Conservation (phyloP, 2,888 invertebrate genomes). For the Malthinus flaveolus region DNA sequence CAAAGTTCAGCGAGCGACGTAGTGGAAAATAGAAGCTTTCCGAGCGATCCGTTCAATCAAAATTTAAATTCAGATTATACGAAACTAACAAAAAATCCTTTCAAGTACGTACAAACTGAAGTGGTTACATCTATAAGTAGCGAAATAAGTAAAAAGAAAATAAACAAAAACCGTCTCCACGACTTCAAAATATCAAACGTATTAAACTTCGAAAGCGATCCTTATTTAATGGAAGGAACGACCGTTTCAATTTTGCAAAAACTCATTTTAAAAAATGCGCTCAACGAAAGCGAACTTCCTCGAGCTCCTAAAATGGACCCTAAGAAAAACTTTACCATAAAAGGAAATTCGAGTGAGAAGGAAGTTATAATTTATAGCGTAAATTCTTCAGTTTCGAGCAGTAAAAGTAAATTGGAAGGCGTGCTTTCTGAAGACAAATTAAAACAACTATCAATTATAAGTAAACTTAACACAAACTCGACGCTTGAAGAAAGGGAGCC, state of each 20-base stretch:
- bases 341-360: conserved; percentile 8
- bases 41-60: conserved; percentile 31
- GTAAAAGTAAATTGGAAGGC: conserved; percentile 29
- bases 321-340: conserved; percentile 15
- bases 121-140: conserved; percentile 37
- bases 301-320: conserved; percentile 20
- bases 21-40: conserved; percentile 47
- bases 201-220: conserved; percentile 47
- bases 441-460: conserved; percentile 61
- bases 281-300: conserved; percentile 9
- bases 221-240: conserved; percentile 3
- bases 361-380: conserved; percentile 33
- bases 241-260: background rate
- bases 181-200: conserved; percentile 46
- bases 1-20: conserved; percentile 36
- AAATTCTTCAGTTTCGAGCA: conserved; percentile 37
- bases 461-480: conserved; percentile 60
- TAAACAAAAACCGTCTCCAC: conserved; percentile 33
- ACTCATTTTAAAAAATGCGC: conserved; percentile 2
- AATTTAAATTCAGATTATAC: conserved; percentile 22
- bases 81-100: conserved; percentile 13
- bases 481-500: conserved; percentile 58
- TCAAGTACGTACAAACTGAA: conserved; percentile 35
- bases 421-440: conserved; percentile 48
- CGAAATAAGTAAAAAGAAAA: conserved; percentile 32